A percentile compares a stretch with the other conserved stretches of the same genome.
Evolutionary conservation across 2,888 invertebrate species (phyloP).

Genomic region (Hemicrepidius hirtus): DNA sequence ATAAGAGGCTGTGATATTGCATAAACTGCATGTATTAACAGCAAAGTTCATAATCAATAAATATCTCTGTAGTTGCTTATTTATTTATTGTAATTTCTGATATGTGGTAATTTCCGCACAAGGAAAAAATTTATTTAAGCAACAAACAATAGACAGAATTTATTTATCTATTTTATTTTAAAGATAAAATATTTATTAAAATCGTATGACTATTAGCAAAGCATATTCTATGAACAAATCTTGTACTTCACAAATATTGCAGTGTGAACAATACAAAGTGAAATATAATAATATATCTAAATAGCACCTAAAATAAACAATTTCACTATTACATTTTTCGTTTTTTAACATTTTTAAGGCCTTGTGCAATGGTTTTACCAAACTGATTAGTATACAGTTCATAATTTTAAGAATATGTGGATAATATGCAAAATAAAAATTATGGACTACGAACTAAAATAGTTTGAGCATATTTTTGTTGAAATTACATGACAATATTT

Average conservation of each 20-base stretch:
- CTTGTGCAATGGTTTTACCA: conserved; percentile 20
- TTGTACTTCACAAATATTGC: conserved; percentile 30
- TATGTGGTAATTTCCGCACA: conserved; percentile 30
- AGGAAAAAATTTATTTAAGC: conserved; percentile 5
- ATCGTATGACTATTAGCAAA: conserved; percentile 15
- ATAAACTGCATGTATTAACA: conserved; percentile 15
- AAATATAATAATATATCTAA: conserved; percentile 20
- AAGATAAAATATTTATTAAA: conserved; percentile 1
- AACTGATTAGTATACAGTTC: conserved; percentile 3
- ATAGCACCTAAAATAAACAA: conserved; percentile 25
- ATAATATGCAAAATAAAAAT: no score
- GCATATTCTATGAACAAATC: conserved; percentile 20
- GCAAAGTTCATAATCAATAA: conserved; percentile 5
- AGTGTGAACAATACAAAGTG: conserved; percentile 8
- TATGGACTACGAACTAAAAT: no score
- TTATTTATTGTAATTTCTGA: conserved; percentile 21
- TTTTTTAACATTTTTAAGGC: conserved; percentile 15
- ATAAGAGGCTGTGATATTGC: conserved; percentile 19
- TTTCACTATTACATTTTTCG: conserved; percentile 4
- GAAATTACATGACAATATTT: no score
- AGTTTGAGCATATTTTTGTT: no score
- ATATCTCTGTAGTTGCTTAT: conserved; percentile 4
- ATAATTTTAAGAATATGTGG: no score
- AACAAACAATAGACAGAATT: conserved; percentile 11
- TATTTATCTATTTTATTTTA: conserved; percentile 21